Conservation (phyloP, 2,113 vertebrate genomes). For the Leptobrachium leishanense region DNA sequence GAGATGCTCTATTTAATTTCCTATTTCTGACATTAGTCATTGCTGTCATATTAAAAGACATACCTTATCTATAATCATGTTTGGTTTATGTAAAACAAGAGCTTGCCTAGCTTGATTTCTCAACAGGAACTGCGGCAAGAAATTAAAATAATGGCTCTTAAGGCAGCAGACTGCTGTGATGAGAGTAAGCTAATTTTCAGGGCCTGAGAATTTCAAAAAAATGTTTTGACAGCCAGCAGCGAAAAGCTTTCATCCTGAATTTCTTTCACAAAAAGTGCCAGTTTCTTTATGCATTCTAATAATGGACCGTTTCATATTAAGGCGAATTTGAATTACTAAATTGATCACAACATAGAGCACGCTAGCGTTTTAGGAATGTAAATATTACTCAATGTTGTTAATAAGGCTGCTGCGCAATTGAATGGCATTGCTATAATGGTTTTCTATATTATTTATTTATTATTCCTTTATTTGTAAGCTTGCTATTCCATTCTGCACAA, state of each 20-base stretch:
- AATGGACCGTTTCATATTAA: conserved; percentile 51
- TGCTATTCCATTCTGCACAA: no score
- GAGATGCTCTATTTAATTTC: conserved; percentile 47
- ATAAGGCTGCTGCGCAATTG: background rate
- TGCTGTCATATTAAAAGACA: conserved; percentile 47
- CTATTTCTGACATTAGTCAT: conserved; percentile 38
- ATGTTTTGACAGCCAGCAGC: conserved; percentile 67
- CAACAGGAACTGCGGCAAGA: conserved; percentile 54
- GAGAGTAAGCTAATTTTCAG: conserved; percentile 66
- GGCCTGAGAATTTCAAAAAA: conserved; percentile 60
- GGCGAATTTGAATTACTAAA: conserved; percentile 56
- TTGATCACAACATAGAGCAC: conserved; percentile 46
- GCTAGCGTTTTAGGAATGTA: conserved; percentile 13
- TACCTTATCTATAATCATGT: conserved; percentile 50
- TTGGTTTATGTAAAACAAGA: conserved; percentile 61
- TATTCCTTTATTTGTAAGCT: no score
- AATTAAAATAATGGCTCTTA: conserved; percentile 66
- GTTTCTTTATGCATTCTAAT: conserved; percentile 55
- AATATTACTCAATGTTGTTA: conserved; percentile 20
- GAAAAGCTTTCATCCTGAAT: conserved; percentile 65
- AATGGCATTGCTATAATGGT: no score
- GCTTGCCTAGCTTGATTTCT: conserved; percentile 54
- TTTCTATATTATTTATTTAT: no score
- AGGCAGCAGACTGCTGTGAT: conserved; percentile 61
- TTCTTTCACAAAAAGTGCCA: conserved; percentile 51